Base-by-base conservation (phyloP, 2,888 invertebrate genomes). In the Netelia fuscicornis region DNA sequence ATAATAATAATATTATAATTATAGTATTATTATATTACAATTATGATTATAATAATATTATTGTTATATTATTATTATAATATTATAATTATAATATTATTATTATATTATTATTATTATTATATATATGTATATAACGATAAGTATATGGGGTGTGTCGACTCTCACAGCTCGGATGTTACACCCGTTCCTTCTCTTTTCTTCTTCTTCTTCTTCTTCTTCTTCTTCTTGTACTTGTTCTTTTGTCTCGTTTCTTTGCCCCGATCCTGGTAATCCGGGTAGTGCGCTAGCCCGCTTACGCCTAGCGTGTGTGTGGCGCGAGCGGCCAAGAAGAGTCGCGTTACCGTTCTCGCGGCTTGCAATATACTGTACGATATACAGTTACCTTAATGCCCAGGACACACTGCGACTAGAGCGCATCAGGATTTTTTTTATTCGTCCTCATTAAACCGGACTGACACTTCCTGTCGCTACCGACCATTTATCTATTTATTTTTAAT, bases 341-440 rank as follows among this genome's bases (percentile, higher is more conserved):
- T 91, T 91, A 91, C 91, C 90, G 90, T 91, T 87, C 89, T 23
- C 81, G 86, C 87, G 80, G 84, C 83, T 87, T 68, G 58, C 70
- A 37, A 89, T 89, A 37, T 65, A 77, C 68, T 72, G 62, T 77
- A 77, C 77, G 60, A 81, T 84, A 84, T 92, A 92, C 92, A 92
- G 92, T 92, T 92, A 92, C 90, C 88, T 92, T 91, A 91, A 92
- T 92, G 89, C 86, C 88, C 89, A 87, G 89, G 87, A 90, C 84
- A 88, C 82, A 68, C 62, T 11, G 37, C 44, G 54, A 54, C 17
- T 9, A 54, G 37, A 48, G 30, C 23, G 54, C 80, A 72, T 80
- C 72, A 58, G 80, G 67, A 52, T 80, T 74, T 81, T 52, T 58
- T 11, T 64, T 79, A 54, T 48, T 72, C 78, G 68, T 81, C 78